A percentile compares a stretch with the other conserved stretches of the same genome.
phyloP scores from a whole-genome alignment of 2,888 invertebrate genomes.

The Troides oblongomaculatus region DNA sequence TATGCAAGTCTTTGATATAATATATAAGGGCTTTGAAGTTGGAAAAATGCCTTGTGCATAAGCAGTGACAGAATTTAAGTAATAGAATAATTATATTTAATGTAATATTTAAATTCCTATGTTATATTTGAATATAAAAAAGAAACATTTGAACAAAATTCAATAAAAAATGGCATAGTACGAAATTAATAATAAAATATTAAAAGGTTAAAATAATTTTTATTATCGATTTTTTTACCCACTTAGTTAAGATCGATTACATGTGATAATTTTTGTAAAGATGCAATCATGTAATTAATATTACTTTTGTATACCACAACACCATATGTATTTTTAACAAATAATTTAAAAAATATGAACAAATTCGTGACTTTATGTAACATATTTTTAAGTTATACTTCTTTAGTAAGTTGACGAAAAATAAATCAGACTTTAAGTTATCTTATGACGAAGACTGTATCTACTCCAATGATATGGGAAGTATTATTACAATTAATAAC shows the following conservation, averaged over 20 bases:
- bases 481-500: too few relatives aligned
- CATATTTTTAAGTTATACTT: background rate
- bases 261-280: constrained; percentile 1
- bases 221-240: constrained; percentile 28
- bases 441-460: too few relatives aligned
- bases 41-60: too few relatives aligned
- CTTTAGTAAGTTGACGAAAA: background rate
- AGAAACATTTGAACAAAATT: background rate
- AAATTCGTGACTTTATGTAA: background rate
- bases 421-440: too few relatives aligned
- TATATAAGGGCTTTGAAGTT: too few relatives aligned
- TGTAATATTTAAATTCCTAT: background rate
- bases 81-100: too few relatives aligned
- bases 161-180: background rate
- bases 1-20: too few relatives aligned
- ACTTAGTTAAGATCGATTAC: background rate
- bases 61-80: too few relatives aligned
- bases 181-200: constrained; percentile 29
- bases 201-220: constrained; percentile 20
- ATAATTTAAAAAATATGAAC: background rate
- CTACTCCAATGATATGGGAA: too few relatives aligned
- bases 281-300: background rate
- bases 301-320: background rate
- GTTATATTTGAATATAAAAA: background rate
- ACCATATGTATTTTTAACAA: background rate